Conservation (phyloP, 2,888 invertebrate species). For the Cephus pulcher region DNA sequence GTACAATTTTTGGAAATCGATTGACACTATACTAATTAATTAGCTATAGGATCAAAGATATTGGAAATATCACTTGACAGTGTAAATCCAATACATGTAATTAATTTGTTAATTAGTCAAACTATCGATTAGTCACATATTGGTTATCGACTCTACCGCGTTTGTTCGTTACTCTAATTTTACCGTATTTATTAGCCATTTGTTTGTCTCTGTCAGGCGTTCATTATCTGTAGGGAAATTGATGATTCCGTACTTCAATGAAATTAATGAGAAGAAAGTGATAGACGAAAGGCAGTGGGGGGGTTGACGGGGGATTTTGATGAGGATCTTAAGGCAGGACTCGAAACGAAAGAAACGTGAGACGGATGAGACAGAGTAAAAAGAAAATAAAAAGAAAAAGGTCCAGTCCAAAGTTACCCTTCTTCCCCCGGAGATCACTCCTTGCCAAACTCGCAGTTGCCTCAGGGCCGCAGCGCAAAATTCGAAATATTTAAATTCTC, state of each 20-base stretch:
- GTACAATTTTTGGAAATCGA: not conserved
- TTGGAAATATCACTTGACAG: not conserved
- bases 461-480: conserved; percentile 13
- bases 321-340: not conserved
- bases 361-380: not conserved
- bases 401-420: not conserved
- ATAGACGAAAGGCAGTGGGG: not conserved
- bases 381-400: not conserved
- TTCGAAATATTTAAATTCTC: conserved; percentile 36
- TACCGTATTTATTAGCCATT: not conserved
- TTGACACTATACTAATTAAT: not conserved
- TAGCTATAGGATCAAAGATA: not conserved
- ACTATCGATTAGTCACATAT: not conserved
- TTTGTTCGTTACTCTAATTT: not conserved
- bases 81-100: not conserved
- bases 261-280: not conserved
- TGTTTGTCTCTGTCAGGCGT: not conserved
- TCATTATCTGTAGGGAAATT: not conserved
- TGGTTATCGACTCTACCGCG: not conserved
- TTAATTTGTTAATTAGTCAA: not conserved
- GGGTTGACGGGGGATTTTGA: not conserved
- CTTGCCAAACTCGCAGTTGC: not conserved
- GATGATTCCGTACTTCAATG: not conserved
- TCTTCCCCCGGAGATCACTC: not conserved
- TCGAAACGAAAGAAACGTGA: not conserved